These are phyloP conservation scores for Hippocampus zosterae DNA, from an alignment of 2,113 vertebrate species.

Conservation along the genomic window DNA sequence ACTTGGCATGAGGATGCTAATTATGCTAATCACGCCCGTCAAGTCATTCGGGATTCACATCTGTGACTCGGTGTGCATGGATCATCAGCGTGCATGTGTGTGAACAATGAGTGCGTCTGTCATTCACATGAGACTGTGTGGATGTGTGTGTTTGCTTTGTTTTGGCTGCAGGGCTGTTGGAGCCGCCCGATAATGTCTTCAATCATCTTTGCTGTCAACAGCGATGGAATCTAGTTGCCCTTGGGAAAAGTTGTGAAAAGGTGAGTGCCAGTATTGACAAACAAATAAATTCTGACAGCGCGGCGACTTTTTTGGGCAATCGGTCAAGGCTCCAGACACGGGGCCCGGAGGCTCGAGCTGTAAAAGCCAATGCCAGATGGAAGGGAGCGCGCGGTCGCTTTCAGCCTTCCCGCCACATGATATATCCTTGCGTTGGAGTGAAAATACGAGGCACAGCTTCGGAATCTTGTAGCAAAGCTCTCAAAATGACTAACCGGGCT, in stretches of 20 bases:
- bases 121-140: constrained; percentile 7
- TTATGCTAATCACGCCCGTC: constrained; percentile 46
- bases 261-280: constrained; percentile 75
- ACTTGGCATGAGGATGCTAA: constrained; percentile 34
- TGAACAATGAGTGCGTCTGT: constrained; percentile 10
- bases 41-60: constrained; percentile 43
- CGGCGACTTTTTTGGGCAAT: constrained; percentile 59
- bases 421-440: constrained; percentile 8
- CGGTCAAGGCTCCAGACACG: constrained; percentile 62
- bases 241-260: constrained; percentile 75
- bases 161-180: constrained; percentile 69
- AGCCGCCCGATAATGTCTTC: constrained; percentile 73
- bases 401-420: constrained; percentile 7
- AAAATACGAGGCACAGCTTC: background rate
- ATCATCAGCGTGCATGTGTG: constrained; percentile 1
- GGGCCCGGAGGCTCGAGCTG: constrained; percentile 38
- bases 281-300: constrained; percentile 74
- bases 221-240: constrained; percentile 71
- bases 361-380: constrained; percentile 42
- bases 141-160: constrained; percentile 59
- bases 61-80: constrained; percentile 17
- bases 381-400: constrained; percentile 9
- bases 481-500: constrained; percentile 36
- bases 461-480: constrained; percentile 3
- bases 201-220: constrained; percentile 73